These are phyloP conservation scores for Mythimna albipuncta DNA, from an alignment of 2,888 invertebrate species.

Conservation along the genomic window DNA sequence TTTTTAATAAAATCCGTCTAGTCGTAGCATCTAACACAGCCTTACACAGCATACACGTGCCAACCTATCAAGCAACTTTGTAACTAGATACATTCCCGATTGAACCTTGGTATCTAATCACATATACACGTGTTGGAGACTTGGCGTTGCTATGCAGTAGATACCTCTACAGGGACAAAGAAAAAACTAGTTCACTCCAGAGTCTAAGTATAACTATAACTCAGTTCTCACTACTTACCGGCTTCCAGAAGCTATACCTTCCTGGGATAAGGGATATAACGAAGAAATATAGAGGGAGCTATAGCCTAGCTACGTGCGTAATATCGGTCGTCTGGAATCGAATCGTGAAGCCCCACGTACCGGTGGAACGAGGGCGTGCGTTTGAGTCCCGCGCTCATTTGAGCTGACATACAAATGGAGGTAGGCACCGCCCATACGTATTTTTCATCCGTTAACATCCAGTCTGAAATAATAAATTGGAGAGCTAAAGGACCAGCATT, in stretches of 20 bases:
- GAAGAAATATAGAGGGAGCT: slow-evolving; percentile 43
- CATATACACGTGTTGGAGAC: slow-evolving; percentile 19
- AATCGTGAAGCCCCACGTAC: slow-evolving; percentile 78
- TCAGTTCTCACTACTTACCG: slow-evolving; percentile 33
- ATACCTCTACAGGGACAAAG: not conserved
- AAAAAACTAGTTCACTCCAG: slow-evolving; percentile 14
- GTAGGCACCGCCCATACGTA: slow-evolving; percentile 27
- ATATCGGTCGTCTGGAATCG: slow-evolving; percentile 55
- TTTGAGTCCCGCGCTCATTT: slow-evolving; percentile 61
- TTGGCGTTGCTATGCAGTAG: slow-evolving; percentile 3
- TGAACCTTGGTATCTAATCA: slow-evolving; percentile 50
- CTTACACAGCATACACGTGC: slow-evolving; percentile 30
- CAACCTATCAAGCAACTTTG: slow-evolving; percentile 44
- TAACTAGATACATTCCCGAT: slow-evolving; percentile 44
- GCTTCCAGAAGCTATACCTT: slow-evolving; percentile 21
- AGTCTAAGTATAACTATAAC: slow-evolving; percentile 20
- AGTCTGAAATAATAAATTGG: slow-evolving; percentile 2
- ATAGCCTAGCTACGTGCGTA: slow-evolving; percentile 54
- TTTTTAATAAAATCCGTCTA: slow-evolving; percentile 8
- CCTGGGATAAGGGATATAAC: slow-evolving; percentile 38
- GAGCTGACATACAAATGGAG: slow-evolving; percentile 31
- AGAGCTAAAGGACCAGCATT: slow-evolving; percentile 3
- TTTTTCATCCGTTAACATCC: not conserved
- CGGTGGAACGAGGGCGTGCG: slow-evolving; percentile 76
- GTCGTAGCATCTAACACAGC: not conserved